phyloP scores from a whole-genome alignment of 2,797 vertebrate species.

The Squalus acanthias region DNA sequence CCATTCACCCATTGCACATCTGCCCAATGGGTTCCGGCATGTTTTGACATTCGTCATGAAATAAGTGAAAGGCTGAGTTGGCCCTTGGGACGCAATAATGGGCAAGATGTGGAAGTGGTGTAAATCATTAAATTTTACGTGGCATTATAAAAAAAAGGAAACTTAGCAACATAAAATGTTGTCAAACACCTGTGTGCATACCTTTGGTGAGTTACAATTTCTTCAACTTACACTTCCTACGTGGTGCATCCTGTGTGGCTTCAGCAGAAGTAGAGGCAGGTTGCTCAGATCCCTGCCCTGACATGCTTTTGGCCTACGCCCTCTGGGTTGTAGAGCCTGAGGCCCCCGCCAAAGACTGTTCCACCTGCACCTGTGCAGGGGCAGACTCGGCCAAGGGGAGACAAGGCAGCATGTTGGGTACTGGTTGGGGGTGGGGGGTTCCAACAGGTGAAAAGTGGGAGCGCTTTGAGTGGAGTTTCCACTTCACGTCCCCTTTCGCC shows the following conservation, averaged over 20 bases:
- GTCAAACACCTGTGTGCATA: not conserved
- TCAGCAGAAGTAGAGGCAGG: not conserved
- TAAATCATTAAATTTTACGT: not conserved
- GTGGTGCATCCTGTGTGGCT: not conserved
- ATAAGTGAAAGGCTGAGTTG: not conserved
- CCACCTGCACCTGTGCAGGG: too few species aligned
- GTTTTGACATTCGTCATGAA: not conserved
- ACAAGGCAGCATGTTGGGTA: not conserved
- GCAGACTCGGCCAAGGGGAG: not conserved
- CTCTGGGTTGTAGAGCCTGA: not conserved
- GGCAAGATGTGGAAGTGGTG: too few species aligned
- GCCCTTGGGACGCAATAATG: too few species aligned
- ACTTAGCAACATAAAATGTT: not conserved
- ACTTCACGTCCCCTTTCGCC: not conserved
- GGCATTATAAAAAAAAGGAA: not conserved
- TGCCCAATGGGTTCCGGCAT: not conserved
- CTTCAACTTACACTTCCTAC: not conserved
- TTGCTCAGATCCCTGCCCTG: too few species aligned
- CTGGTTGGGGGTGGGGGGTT: not conserved
- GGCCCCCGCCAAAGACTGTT: not conserved
- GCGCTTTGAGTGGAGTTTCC: not conserved
- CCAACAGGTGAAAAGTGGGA: not conserved
- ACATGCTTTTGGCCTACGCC: not conserved
- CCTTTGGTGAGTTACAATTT: not conserved
- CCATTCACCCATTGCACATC: not conserved